Evolutionary conservation across 1,140 invertebrate genomes (phyloP).

Genomic region (Microplitis demolitor): DNA sequence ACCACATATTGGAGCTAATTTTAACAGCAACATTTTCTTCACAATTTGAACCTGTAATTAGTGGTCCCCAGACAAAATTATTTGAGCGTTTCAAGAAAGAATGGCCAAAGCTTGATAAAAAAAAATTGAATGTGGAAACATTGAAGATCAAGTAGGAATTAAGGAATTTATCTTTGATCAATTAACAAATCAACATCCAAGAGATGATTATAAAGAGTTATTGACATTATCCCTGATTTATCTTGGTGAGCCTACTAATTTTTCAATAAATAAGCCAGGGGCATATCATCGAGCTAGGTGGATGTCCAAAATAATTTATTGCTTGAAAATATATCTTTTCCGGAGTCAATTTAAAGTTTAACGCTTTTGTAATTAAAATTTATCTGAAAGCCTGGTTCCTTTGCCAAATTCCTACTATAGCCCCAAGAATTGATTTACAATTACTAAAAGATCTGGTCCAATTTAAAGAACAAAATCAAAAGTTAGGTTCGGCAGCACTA

Average conservation of each 20-base stretch:
- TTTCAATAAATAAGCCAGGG: conserved; percentile 17
- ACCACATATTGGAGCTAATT: conserved; percentile 42
- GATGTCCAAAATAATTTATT: conserved; percentile 27
- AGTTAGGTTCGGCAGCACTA: conserved; percentile 1
- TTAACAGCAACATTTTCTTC: conserved; percentile 29
- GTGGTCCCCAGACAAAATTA: conserved; percentile 22
- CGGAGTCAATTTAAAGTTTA: conserved; percentile 18
- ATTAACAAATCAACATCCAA: conserved; percentile 25
- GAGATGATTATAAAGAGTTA: conserved; percentile 35
- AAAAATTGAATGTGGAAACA: conserved; percentile 16
- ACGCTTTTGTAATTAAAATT: conserved; percentile 8
- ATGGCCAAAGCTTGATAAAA: conserved; percentile 29
- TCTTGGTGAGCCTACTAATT: conserved; percentile 21
- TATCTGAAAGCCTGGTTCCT: conserved; percentile 25
- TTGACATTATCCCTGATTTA: conserved; percentile 29
- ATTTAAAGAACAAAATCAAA: background rate
- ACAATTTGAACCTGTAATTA: conserved; percentile 3
- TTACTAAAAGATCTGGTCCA: conserved; percentile 7
- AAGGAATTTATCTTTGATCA: conserved; percentile 5
- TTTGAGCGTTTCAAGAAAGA: conserved; percentile 24
- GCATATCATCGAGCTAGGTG: conserved; percentile 25
- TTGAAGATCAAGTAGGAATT: conserved; percentile 1
- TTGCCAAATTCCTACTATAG: background rate
- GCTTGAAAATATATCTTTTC: conserved; percentile 29
- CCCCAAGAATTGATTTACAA: conserved; percentile 21